A percentile compares a stretch with the other conserved stretches of the same genome.
Conservation (phyloP, 2,113 vertebrate species). For the Epinephelus cyanopodus region DNA sequence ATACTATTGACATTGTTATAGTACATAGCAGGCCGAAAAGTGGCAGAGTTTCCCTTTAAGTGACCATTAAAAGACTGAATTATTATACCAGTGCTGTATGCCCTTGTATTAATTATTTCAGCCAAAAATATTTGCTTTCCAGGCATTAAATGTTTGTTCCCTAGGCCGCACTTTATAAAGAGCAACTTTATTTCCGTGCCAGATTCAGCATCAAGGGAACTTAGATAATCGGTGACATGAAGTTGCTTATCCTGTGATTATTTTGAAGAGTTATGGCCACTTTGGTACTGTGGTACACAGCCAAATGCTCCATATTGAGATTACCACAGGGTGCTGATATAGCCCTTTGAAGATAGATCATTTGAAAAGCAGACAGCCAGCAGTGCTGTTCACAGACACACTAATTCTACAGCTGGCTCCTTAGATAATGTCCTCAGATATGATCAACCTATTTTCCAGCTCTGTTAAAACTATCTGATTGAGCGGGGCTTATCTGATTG, state of each 20-base stretch:
- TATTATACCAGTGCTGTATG: not conserved
- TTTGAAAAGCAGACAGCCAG: slow-evolving; percentile 55
- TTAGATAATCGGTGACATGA: slow-evolving; percentile 67
- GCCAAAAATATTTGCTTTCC: slow-evolving; percentile 3
- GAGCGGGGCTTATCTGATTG: slow-evolving; percentile 26
- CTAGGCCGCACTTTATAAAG: slow-evolving; percentile 30
- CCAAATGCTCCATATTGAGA: slow-evolving; percentile 75
- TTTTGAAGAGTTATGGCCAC: slow-evolving; percentile 59
- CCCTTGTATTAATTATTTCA: slow-evolving; percentile 9
- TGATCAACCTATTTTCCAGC: slow-evolving; percentile 52
- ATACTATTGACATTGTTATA: no score
- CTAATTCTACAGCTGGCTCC: slow-evolving; percentile 25
- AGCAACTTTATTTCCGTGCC: slow-evolving; percentile 25
- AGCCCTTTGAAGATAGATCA: slow-evolving; percentile 58
- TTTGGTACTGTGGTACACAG: slow-evolving; percentile 55
- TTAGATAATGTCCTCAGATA: slow-evolving; percentile 47
- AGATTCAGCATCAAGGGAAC: slow-evolving; percentile 43
- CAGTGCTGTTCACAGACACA: slow-evolving; percentile 50
- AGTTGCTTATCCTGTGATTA: slow-evolving; percentile 73
- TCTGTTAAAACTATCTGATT: slow-evolving; percentile 50
- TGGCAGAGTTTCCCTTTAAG: no score
- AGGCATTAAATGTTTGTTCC: slow-evolving; percentile 31
- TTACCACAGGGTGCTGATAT: slow-evolving; percentile 67
- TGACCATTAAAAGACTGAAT: not conserved
- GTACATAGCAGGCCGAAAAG: no score